These are phyloP conservation scores for Tangara arthus DNA, from an alignment of 2,797 vertebrate species.

Conservation along the genomic window DNA sequence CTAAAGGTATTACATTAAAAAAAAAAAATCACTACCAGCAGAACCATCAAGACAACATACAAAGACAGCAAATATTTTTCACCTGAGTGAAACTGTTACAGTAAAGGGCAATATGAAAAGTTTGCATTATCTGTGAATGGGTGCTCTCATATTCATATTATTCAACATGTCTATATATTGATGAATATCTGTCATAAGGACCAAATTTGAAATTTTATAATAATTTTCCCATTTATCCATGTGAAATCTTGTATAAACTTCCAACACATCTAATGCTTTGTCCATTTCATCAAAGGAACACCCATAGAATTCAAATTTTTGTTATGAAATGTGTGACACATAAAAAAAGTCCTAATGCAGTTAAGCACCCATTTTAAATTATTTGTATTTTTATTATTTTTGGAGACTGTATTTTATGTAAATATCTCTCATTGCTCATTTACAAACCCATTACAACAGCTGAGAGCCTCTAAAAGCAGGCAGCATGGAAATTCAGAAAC, in stretches of 20 bases:
- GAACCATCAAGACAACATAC: not conserved
- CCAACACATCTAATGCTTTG: not conserved
- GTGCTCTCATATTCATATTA: not conserved
- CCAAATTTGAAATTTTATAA: not conserved
- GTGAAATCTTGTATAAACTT: not conserved
- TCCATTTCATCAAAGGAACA: not conserved
- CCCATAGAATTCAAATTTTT: not conserved
- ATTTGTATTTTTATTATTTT: not conserved
- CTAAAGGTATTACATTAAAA: not conserved
- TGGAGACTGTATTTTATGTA: not conserved
- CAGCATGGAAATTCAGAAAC: not conserved
- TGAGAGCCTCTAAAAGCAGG: not conserved
- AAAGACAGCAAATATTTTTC: not conserved
- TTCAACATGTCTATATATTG: not conserved
- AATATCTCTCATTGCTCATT: not conserved
- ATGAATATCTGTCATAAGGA: not conserved
- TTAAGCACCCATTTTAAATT: not conserved
- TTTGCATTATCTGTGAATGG: not conserved
- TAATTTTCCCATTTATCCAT: not conserved
- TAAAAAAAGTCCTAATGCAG: not conserved
- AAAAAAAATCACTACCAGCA: not conserved
- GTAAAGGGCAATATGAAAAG: not conserved
- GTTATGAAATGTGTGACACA: not conserved
- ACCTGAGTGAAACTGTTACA: not conserved
- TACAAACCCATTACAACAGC: not conserved